Conservation (phyloP, 2,888 invertebrate species). For the Megalurothrips usitatus region DNA sequence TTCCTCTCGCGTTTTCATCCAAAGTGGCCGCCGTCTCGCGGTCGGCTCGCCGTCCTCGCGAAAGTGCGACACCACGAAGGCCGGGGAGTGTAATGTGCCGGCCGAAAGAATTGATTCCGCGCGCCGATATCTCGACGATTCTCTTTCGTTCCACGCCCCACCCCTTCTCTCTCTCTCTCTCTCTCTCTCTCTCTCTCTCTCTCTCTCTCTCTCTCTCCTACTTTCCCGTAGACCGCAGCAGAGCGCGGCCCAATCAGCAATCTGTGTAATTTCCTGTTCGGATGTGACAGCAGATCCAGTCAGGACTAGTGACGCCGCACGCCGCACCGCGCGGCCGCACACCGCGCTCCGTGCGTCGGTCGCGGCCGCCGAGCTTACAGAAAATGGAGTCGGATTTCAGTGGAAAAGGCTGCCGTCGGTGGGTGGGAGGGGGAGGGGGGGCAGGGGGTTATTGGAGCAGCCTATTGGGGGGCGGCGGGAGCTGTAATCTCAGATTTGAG, state of each 20-base stretch:
- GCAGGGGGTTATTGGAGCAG: not conserved
- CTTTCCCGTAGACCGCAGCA: not conserved
- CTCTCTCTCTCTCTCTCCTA: not conserved
- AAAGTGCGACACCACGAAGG: no score
- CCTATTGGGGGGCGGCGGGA: not conserved
- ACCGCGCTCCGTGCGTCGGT: not conserved
- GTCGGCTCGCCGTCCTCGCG: no score
- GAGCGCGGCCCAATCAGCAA: not conserved
- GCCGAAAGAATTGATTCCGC: no score
- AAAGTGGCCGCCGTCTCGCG: no score
- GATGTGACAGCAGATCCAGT: slow-evolving; percentile 7
- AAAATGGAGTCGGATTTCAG: not conserved
- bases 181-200: not conserved
- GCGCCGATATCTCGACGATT: no score
- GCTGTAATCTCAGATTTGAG: not conserved
- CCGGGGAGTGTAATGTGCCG: no score
- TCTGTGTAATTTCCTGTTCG: slow-evolving; percentile 18
- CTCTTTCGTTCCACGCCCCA: not conserved
- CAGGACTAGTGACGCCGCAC: not conserved
- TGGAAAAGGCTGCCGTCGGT: not conserved
- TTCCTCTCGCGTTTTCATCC: no score
- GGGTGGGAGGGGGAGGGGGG: not conserved
- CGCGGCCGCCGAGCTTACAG: not conserved
- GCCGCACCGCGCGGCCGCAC: not conserved
- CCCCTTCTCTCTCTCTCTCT: not conserved